Conservation (phyloP, 2,888 invertebrate genomes). For the Galerucella pusilla region DNA sequence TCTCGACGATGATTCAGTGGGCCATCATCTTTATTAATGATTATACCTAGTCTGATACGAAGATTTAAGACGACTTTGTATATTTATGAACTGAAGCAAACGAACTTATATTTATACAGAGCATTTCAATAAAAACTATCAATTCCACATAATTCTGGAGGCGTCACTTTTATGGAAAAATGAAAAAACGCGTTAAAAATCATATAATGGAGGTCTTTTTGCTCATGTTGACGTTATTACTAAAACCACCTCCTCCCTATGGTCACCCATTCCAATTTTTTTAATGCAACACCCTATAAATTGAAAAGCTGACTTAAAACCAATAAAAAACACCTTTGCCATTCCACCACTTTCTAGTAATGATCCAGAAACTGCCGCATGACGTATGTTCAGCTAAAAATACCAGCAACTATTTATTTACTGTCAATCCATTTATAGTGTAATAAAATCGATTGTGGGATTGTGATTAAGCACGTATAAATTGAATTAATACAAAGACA, state of each 20-base stretch:
- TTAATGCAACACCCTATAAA: too few relatives aligned
- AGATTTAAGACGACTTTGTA: not conserved
- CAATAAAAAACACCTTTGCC: not conserved
- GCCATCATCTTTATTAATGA: slow-evolving; percentile 40
- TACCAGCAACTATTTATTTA: slow-evolving; percentile 11
- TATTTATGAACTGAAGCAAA: not conserved
- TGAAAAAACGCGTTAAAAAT: too few relatives aligned
- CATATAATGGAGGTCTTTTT: too few relatives aligned
- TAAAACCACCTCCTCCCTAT: too few relatives aligned
- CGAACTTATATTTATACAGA: not conserved
- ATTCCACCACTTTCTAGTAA: slow-evolving; percentile 2
- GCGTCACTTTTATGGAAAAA: too few relatives aligned
- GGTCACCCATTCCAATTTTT: too few relatives aligned
- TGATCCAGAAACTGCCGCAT: slow-evolving; percentile 4
- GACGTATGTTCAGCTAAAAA: not conserved
- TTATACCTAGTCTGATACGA: slow-evolving; percentile 15
- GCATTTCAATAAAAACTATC: too few relatives aligned
- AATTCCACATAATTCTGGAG: too few relatives aligned
- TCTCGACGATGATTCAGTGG: slow-evolving; percentile 37
- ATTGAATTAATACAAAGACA: not conserved
- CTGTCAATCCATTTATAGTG: slow-evolving; percentile 8
- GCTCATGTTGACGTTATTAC: too few relatives aligned
- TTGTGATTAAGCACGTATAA: slow-evolving; percentile 11
- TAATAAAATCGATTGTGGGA: slow-evolving; percentile 8
- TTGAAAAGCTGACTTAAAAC: not conserved